phyloP scores from a whole-genome alignment of 1,140 invertebrate species.

The Leptopilina boulardi region DNA sequence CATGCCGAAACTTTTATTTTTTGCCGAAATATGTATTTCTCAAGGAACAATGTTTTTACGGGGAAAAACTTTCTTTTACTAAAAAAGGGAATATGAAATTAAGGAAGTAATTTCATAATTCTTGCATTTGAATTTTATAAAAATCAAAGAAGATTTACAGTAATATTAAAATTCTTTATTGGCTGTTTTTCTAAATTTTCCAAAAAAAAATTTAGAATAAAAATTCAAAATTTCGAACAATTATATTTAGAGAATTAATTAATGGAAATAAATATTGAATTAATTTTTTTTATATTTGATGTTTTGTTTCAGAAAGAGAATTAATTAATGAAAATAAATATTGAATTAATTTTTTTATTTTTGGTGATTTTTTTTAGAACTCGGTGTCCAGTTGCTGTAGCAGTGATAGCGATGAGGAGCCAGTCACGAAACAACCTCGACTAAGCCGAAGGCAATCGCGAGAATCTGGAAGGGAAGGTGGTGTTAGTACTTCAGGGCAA shows the following conservation, averaged over 20 bases:
- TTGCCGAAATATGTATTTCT: neutral
- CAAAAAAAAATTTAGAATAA: no score
- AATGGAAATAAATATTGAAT: neutral
- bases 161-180: no score
- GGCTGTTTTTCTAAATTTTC: no score
- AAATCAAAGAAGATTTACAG: no score
- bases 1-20: neutral
- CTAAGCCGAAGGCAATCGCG: constrained; percentile 72
- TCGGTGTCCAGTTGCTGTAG: constrained; percentile 57
- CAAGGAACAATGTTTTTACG: neutral
- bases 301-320: constrained; percentile 60
- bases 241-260: neutral
- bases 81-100: neutral
- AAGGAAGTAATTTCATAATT: no score
- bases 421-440: constrained; percentile 81
- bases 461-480: constrained; percentile 62
- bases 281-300: neutral
- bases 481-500: constrained; percentile 57
- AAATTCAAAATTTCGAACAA: no score
- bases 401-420: constrained; percentile 81
- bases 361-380: constrained; percentile 61
- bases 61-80: neutral
- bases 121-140: no score
- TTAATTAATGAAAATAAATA: neutral
- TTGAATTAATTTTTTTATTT: neutral